Evolutionary conservation across 30 jellyfish, hydroid and myxozoan genomes (phyloP).

Genomic region (Aurelia coerulea): DNA sequence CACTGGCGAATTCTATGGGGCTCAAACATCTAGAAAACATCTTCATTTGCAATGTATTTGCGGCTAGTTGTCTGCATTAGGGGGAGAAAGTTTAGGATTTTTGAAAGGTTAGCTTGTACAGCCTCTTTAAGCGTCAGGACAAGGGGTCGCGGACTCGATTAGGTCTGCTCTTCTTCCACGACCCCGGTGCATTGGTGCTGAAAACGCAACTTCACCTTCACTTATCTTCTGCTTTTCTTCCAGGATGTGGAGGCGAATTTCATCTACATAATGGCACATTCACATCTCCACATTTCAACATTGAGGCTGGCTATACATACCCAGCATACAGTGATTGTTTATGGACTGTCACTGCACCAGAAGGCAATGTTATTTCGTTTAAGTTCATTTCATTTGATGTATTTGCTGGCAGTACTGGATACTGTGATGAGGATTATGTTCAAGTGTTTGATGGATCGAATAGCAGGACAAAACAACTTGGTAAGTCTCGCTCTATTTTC

Average conservation of each 20-base stretch:
- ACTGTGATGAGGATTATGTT: slow-evolving; percentile 81
- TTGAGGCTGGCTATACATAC: slow-evolving; percentile 74
- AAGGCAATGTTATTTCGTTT: slow-evolving; percentile 62
- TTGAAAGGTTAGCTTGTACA: too few species aligned
- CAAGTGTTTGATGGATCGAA: slow-evolving; percentile 82
- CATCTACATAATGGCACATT: slow-evolving; percentile 72
- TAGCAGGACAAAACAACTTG: slow-evolving; percentile 60
- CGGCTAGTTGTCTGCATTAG: too few species aligned
- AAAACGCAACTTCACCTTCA: too few species aligned
- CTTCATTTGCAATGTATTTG: too few species aligned
- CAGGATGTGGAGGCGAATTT: slow-evolving; percentile 97
- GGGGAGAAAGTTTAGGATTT: too few species aligned
- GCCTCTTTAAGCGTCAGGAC: too few species aligned
- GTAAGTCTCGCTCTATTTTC: slow-evolving; percentile 31
- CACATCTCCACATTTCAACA: slow-evolving; percentile 78
- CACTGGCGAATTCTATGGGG: too few species aligned
- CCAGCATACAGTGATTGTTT: slow-evolving; percentile 89
- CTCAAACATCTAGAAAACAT: too few species aligned
- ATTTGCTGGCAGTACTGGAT: slow-evolving; percentile 47
- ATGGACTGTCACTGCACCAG: slow-evolving; percentile 85
- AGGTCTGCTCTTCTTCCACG: too few species aligned
- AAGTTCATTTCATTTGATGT: slow-evolving; percentile 78
- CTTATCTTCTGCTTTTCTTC: not conserved
- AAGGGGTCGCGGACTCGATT: too few species aligned
- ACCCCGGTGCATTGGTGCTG: too few species aligned